Conservation (phyloP, 2,797 vertebrate genomes). For the Emys orbicularis region DNA sequence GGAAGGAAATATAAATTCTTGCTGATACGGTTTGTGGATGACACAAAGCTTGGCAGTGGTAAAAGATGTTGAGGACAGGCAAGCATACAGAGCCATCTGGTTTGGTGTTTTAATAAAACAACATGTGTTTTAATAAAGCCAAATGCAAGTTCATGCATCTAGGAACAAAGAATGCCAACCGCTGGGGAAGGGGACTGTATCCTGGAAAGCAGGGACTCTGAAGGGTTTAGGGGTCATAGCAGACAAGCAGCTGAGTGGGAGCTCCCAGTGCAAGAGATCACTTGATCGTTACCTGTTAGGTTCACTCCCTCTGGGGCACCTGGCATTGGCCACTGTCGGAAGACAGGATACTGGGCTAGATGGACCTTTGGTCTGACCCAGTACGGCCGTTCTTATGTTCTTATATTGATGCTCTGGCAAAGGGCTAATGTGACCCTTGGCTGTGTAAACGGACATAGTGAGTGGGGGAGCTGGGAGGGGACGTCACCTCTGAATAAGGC, state of each 20-base stretch:
- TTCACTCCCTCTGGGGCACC: too few relatives aligned
- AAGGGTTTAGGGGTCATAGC: neutral
- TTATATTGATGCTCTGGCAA: neutral
- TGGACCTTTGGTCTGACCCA: too few relatives aligned
- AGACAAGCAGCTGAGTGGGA: neutral
- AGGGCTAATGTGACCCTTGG: neutral
- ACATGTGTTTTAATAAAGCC: neutral
- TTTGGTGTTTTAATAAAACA: too few relatives aligned
- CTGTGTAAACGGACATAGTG: neutral
- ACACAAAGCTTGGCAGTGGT: neutral
- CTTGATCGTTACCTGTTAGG: too few relatives aligned
- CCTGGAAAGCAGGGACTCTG: neutral
- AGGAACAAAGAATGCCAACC: neutral
- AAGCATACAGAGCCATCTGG: neutral
- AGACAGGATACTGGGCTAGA: too few relatives aligned
- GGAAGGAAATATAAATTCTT: slow-evolving; percentile 20
- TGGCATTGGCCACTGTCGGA: too few relatives aligned
- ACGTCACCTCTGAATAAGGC: neutral
- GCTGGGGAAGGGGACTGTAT: neutral
- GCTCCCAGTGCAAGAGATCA: neutral
- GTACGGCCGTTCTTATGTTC: too few relatives aligned
- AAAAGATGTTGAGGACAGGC: neutral
- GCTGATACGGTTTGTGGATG: slow-evolving; percentile 4
- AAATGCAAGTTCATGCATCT: neutral
- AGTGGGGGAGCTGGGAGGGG: neutral